Evolutionary conservation across 2,888 invertebrate species (phyloP).

Genomic region (Drosophila nr. perissopoda): DNA sequence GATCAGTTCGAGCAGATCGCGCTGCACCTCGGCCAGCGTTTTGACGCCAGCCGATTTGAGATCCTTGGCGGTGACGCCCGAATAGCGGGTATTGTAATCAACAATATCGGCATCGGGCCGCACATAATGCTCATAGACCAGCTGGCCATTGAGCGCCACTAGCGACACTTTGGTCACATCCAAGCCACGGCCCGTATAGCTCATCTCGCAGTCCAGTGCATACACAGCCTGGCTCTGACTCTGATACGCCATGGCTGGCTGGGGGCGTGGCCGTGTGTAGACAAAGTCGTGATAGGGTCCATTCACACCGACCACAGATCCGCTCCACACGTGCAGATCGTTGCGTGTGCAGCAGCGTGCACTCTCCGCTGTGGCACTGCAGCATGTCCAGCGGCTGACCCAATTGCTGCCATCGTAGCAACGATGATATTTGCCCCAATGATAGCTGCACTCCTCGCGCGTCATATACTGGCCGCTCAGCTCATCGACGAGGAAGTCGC

Average conservation of each 20-base stretch:
- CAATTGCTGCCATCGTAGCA: constrained; percentile 46
- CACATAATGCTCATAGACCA: constrained; percentile 94
- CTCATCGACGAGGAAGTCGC: constrained; percentile 89
- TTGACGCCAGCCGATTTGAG: constrained; percentile 88
- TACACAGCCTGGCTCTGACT: constrained; percentile 86
- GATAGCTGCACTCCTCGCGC: constrained; percentile 92
- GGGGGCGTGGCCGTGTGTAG: constrained; percentile 85
- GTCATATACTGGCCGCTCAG: constrained; percentile 89
- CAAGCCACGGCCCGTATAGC: constrained; percentile 93
- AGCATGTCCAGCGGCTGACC: constrained; percentile 87
- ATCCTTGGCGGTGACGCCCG: constrained; percentile 92
- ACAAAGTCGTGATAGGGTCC: constrained; percentile 90
- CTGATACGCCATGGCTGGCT: neutral
- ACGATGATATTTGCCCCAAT: constrained; percentile 92
- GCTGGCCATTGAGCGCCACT: constrained; percentile 89
- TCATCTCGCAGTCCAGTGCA: constrained; percentile 99
- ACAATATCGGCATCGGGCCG: constrained; percentile 92
- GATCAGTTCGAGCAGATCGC: constrained; percentile 92
- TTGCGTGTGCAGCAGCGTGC: constrained; percentile 88
- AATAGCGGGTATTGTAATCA: constrained; percentile 98
- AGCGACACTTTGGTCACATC: constrained; percentile 96
- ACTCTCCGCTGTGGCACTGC: constrained; percentile 84
- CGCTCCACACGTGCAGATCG: constrained; percentile 92
- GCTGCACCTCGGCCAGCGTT: constrained; percentile 92
- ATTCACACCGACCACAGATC: constrained; percentile 89